phyloP scores from a whole-genome alignment of 2,797 vertebrate genomes.

The Enteromius radiatus region DNA sequence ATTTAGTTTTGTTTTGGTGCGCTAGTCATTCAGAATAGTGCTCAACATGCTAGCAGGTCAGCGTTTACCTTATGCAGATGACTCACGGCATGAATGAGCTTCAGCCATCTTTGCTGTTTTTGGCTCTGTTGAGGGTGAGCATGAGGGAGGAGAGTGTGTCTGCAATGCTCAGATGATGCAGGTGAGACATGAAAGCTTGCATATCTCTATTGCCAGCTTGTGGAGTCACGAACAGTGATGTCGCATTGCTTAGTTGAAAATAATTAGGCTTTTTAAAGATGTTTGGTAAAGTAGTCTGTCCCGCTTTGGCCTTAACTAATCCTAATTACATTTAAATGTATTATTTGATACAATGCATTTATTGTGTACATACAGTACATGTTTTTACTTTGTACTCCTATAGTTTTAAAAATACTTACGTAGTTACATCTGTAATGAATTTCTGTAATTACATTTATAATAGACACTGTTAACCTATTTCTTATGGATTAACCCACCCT shows the following conservation, averaged over 20 bases:
- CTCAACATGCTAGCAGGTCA: background rate
- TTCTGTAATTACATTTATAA: too few species aligned
- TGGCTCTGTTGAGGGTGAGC: background rate
- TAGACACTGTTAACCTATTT: too few species aligned
- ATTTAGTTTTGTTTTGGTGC: background rate
- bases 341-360: too few species aligned
- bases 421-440: too few species aligned
- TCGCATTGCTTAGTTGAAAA: background rate
- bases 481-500: too few species aligned
- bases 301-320: too few species aligned
- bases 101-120: conserved; percentile 25
- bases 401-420: too few species aligned
- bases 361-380: too few species aligned
- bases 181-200: conserved; percentile 20
- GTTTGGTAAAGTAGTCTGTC: background rate
- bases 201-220: background rate
- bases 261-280: background rate
- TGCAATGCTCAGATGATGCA: conserved; percentile 9
- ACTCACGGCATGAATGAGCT: conserved; percentile 1
- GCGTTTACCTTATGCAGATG: conserved; percentile 19
- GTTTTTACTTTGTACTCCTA: too few species aligned
- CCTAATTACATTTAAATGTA: too few species aligned
- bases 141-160: conserved; percentile 26
- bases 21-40: background rate
- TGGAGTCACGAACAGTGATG: background rate